phyloP scores from a whole-genome alignment of 2,797 vertebrate species.

The Leptodactylus fallax region DNA sequence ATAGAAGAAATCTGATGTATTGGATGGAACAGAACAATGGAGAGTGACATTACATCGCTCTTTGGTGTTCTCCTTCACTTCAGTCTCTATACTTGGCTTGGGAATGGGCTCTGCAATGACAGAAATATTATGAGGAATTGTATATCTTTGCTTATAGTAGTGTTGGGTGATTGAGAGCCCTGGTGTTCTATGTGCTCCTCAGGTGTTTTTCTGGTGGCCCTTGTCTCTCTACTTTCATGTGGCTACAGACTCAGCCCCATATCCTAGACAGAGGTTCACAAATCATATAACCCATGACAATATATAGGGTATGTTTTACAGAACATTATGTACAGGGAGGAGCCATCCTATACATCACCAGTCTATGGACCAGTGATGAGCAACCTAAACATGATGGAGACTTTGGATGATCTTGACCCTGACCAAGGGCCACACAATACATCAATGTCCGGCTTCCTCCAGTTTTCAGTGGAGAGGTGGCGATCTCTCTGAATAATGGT shows the following conservation, averaged over 20 bases:
- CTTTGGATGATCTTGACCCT: no score
- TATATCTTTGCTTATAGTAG: background rate
- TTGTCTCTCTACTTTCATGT: background rate
- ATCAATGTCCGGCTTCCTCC: no score
- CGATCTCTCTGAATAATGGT: no score
- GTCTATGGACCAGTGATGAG: no score
- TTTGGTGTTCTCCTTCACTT: no score
- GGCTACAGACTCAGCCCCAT: background rate
- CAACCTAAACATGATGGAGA: no score
- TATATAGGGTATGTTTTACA: background rate
- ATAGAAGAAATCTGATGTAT: background rate
- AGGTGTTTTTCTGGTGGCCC: background rate
- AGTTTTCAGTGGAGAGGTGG: no score
- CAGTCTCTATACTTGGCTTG: background rate
- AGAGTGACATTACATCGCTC: constrained; percentile 27
- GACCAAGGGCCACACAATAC: no score
- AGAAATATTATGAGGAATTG: background rate
- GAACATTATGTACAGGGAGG: no score
- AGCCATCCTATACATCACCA: no score
- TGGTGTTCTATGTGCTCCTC: background rate
- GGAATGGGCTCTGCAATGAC: constrained; percentile 25
- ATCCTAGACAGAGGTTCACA: no score
- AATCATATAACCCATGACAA: no score
- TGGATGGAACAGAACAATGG: constrained; percentile 8
- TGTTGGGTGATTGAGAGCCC: background rate